Percentiles rank a stretch among this genome's conserved stretches.
Evolutionary conservation across 2,113 vertebrate genomes (phyloP).

Genomic region (Semicossyphus pulcher): DNA sequence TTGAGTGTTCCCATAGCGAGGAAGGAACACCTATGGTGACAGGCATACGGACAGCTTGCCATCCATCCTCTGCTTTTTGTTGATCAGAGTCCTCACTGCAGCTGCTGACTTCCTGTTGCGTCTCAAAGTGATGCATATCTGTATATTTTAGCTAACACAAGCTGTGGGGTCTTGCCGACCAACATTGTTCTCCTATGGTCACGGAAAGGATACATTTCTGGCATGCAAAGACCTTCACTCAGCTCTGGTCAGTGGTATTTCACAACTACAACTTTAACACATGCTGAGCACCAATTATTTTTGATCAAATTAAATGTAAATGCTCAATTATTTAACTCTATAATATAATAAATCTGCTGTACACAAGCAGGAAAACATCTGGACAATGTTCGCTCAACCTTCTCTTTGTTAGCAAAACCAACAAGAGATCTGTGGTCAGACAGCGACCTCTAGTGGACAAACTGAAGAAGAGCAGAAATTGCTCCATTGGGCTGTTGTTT

Average conservation of each 20-base stretch:
- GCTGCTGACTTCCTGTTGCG: constrained; percentile 14
- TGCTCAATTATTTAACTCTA: not conserved
- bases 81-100: constrained; percentile 20
- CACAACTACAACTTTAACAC: not conserved
- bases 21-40: not conserved
- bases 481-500: not conserved
- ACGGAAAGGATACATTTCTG: not conserved
- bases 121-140: not conserved
- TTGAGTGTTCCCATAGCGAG: not conserved
- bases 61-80: not conserved
- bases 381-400: too few relatives aligned
- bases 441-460: constrained; percentile 36
- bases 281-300: not conserved
- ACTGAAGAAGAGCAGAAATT: not conserved
- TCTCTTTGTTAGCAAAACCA: not conserved
- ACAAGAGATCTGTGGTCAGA: not conserved
- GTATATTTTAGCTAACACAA: not conserved
- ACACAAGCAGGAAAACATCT: not conserved
- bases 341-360: not conserved
- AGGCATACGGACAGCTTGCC: not conserved
- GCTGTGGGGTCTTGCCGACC: not conserved
- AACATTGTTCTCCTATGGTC: not conserved
- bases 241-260: not conserved
- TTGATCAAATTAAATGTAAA: not conserved
- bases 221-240: not conserved